A percentile compares a stretch with the other conserved stretches of the same genome.
These are phyloP conservation scores for Misgurnus anguillicaudatus DNA, from an alignment of 2,113 vertebrate genomes.

Conservation along the genomic window DNA sequence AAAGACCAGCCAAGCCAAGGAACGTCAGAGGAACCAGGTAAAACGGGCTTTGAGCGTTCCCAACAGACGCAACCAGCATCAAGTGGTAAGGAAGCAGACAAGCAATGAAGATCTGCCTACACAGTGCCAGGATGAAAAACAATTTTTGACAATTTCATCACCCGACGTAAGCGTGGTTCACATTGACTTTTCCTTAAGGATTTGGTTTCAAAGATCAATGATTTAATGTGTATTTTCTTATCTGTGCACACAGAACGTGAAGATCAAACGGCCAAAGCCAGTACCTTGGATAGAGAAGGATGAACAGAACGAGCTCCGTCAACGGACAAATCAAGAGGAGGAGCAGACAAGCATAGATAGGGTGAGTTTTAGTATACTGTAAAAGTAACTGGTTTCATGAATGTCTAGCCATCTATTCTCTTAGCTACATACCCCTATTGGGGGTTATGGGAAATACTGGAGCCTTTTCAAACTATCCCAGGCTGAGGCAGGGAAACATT, in stretches of 20 bases:
- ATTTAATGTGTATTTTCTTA: not conserved
- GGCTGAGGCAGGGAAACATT: too few relatives aligned
- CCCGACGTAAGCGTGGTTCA: conserved; percentile 58
- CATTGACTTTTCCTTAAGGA: not conserved
- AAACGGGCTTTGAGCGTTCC: conserved; percentile 88
- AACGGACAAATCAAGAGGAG: conserved; percentile 55
- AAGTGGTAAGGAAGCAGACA: conserved; percentile 60
- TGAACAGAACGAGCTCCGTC: conserved; percentile 57
- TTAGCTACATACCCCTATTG: too few relatives aligned
- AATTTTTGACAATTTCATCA: conserved; percentile 57
- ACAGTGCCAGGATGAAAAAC: not conserved
- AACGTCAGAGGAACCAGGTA: conserved; percentile 69
- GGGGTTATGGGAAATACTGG: too few relatives aligned
- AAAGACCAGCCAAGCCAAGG: conserved; percentile 52
- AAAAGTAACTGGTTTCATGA: not conserved
- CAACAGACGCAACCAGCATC: conserved; percentile 61
- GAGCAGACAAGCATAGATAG: conserved; percentile 67
- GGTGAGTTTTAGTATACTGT: conserved; percentile 51
- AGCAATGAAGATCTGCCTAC: conserved; percentile 60
- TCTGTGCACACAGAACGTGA: conserved; percentile 47
- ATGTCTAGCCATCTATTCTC: not conserved
- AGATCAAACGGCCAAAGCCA: conserved; percentile 59
- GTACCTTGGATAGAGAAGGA: conserved; percentile 71
- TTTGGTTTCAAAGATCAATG: not conserved
- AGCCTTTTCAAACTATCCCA: too few relatives aligned